Evolutionary conservation across 2,797 vertebrate species (phyloP), one percentile per base, ranked within the genome.

Genomic region (Tapera naevia): DNA sequence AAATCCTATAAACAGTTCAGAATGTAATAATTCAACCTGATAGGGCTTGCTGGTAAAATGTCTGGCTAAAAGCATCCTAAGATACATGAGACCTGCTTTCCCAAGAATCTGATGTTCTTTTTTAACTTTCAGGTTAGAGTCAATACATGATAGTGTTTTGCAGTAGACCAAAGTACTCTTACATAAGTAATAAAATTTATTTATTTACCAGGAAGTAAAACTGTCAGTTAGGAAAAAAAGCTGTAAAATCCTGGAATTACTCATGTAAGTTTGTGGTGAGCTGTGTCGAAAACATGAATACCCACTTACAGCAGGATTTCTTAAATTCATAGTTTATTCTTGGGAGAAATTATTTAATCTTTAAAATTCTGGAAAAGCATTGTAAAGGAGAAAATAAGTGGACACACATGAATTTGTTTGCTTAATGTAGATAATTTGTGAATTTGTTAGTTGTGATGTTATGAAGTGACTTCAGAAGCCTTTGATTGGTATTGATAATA

Each of bases 181-280:
- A n/a, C 46, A 81, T 69, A 58, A 74, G 51, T 60, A 81, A 73
- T 50, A 60, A 78, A 76, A 85, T 74, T 6, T 65, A 58, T 69
- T 87, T 80, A 37, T 71, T 88, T 86, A 71, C 76, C 43, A 57
- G 50, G 28, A 93, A 80, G 27, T 48, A 65, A 93, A 95, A 65
- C 8, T 82, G 19, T 46, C 32, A 72, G 32, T 33, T 65, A 70
- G n/a, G n/a, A n/a, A 66, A 48, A 70, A 33, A 71, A 19, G 51
- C 14, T 66, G n/a, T 39, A 65, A 50, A 17, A 72, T 73, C n/a
- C 22, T 79, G 45, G 19, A 62, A 56, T 23, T 28, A 37, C 13
- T 33, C 56, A 48, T 37, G 35, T 73, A 51, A 35, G 21, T 22
- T 61, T 79, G 37, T 73, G 50, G 25, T 21, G 12, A 90, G 32